Percentiles rank a stretch among this genome's conserved stretches.
Evolutionary conservation across 1,140 invertebrate genomes (phyloP).

Genomic region (Drosophila insularis): DNA sequence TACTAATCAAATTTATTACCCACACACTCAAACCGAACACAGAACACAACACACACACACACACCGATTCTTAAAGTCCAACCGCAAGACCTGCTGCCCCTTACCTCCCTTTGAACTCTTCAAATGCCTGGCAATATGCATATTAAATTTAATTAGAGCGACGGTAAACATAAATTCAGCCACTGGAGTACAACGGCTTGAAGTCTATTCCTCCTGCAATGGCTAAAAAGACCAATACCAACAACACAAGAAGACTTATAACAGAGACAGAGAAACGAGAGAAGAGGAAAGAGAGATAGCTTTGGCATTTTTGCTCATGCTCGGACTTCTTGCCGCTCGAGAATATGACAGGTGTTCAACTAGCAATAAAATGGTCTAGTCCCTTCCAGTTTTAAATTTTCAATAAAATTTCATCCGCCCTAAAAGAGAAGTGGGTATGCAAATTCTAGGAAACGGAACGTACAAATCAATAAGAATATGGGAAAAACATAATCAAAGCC

Average conservation of each 20-base stretch:
- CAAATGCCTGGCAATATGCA: constrained; percentile 73
- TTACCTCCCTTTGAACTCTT: constrained; percentile 37
- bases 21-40: constrained; percentile 51
- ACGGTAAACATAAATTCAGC: constrained; percentile 74
- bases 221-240: constrained; percentile 14
- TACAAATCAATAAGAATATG: too few relatives aligned
- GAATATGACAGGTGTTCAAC: not conserved
- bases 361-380: constrained; percentile 1
- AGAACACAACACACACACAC: constrained; percentile 23
- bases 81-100: constrained; percentile 44
- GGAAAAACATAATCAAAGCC: too few relatives aligned
- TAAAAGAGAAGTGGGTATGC: not conserved
- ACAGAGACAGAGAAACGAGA: not conserved
- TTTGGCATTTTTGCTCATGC: not conserved
- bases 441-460: too few relatives aligned
- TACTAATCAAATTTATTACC: constrained; percentile 79
- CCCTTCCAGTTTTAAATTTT: not conserved
- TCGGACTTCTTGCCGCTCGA: not conserved
- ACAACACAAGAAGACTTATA: not conserved
- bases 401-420: not conserved
- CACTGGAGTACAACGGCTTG: constrained; percentile 38
- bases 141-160: constrained; percentile 79
- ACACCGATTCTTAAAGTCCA: constrained; percentile 8
- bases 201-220: constrained; percentile 8
- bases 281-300: not conserved